phyloP scores from a whole-genome alignment of 1,140 invertebrate genomes.

The Megathymus violae region DNA sequence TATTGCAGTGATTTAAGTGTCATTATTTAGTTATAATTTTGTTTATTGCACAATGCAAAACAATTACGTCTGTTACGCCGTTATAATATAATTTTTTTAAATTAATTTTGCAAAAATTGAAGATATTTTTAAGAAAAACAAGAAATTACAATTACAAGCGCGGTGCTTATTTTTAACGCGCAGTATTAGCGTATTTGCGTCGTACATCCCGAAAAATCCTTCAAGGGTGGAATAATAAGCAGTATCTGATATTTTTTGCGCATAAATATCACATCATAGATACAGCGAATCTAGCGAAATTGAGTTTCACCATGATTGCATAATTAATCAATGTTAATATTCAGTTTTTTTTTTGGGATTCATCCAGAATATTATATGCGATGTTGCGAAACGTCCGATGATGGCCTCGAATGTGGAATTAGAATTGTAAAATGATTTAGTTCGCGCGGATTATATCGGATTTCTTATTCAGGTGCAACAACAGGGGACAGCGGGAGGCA shows the following conservation, averaged over 20 bases:
- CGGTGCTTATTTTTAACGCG: neutral
- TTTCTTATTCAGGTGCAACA: conserved; percentile 54
- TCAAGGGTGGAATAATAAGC: conserved; percentile 25
- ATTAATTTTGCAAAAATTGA: too few relatives aligned
- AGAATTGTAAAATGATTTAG: conserved; percentile 19
- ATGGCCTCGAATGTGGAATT: conserved; percentile 17
- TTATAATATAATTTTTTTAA: too few relatives aligned
- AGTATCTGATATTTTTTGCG: conserved; percentile 17
- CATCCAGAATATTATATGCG: conserved; percentile 1
- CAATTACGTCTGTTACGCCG: too few relatives aligned
- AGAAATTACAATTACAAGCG: too few relatives aligned
- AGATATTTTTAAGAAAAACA: too few relatives aligned
- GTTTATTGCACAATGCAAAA: too few relatives aligned
- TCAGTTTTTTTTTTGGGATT: conserved; percentile 3
- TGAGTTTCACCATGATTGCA: too few relatives aligned
- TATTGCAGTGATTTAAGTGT: too few relatives aligned
- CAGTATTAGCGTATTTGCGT: neutral
- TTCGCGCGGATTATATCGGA: neutral
- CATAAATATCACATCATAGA: conserved; percentile 11
- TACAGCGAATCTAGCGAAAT: conserved; percentile 12
- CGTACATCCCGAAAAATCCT: neutral
- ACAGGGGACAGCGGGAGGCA: conserved; percentile 55
- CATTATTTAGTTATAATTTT: too few relatives aligned
- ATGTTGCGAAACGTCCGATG: conserved; percentile 2
- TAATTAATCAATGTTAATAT: conserved; percentile 24